Conservation (phyloP, 1,140 invertebrate species). For the Drosophila oshimai region DNA sequence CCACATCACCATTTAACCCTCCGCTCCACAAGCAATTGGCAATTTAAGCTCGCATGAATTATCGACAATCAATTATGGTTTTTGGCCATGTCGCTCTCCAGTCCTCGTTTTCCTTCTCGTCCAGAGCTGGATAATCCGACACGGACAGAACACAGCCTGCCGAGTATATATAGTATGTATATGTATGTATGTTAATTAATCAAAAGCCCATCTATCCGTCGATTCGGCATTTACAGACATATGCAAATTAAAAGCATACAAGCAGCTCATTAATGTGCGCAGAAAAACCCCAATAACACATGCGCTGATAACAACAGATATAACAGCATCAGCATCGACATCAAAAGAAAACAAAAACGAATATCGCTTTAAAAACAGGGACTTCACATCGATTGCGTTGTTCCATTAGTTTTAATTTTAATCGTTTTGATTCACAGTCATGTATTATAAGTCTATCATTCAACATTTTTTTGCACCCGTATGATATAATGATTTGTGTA, state of each 20-base stretch:
- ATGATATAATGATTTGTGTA: no score
- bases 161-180: no score
- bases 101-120: not conserved
- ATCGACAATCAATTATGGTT: slow-evolving; percentile 80
- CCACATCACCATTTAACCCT: not conserved
- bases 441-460: not conserved
- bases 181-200: slow-evolving; percentile 70
- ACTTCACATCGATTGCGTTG: slow-evolving; percentile 6
- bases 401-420: not conserved
- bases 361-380: slow-evolving; percentile 4
- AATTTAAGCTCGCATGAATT: slow-evolving; percentile 80
- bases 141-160: no score
- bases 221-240: slow-evolving; percentile 78
- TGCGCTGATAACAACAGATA: not conserved
- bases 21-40: slow-evolving; percentile 63
- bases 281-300: slow-evolving; percentile 36
- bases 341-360: not conserved
- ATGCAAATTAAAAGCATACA: slow-evolving; percentile 80
- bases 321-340: not conserved
- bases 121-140: not conserved
- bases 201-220: slow-evolving; percentile 77
- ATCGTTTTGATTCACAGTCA: not conserved
- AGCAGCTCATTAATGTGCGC: slow-evolving; percentile 74
- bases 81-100: slow-evolving; percentile 60
- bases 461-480: no score